phyloP scores from a whole-genome alignment of 2,797 vertebrate genomes.

The Oryzias dopingdopingensis region DNA sequence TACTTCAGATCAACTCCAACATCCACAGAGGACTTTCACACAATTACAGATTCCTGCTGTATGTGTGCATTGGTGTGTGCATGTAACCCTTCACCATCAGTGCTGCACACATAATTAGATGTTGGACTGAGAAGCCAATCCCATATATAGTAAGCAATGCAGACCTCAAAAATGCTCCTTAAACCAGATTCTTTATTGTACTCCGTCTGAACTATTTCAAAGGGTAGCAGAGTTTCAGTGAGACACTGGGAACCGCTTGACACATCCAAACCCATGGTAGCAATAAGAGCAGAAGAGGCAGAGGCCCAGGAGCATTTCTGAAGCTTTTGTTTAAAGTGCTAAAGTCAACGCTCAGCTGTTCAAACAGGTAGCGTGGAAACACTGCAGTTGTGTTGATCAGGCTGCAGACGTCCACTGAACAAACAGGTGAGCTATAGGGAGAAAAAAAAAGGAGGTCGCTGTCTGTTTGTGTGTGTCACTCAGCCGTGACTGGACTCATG shows the following conservation, averaged over 20 bases:
- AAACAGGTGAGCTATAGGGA: conserved; percentile 64
- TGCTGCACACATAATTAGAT: conserved; percentile 74
- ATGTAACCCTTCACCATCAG: conserved; percentile 70
- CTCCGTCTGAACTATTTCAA: conserved; percentile 54
- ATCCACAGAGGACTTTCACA: conserved; percentile 64
- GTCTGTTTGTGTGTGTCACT: conserved; percentile 30
- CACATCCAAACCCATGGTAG: conserved; percentile 46
- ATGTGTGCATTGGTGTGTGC: conserved; percentile 50
- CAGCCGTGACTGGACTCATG: conserved; percentile 42
- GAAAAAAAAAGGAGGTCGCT: conserved; percentile 26
- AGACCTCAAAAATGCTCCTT: conserved; percentile 68
- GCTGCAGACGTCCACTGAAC: conserved; percentile 64
- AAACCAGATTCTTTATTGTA: conserved; percentile 70
- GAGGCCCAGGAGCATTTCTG: conserved; percentile 38
- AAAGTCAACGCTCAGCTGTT: conserved; percentile 79
- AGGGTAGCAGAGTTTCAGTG: conserved; percentile 31
- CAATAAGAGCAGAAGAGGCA: conserved; percentile 20
- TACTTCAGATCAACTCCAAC: conserved; percentile 60
- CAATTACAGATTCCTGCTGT: conserved; percentile 74
- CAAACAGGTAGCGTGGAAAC: conserved; percentile 75
- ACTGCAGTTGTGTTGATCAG: conserved; percentile 61
- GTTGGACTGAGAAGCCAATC: conserved; percentile 61
- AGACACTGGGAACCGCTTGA: conserved; percentile 33
- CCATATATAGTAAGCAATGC: conserved; percentile 75
- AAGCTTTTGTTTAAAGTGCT: conserved; percentile 67